Evolutionary conservation across 2,888 invertebrate species (phyloP), one percentile per base, ranked within the genome.

Genomic region (Drosophila tripunctata): DNA sequence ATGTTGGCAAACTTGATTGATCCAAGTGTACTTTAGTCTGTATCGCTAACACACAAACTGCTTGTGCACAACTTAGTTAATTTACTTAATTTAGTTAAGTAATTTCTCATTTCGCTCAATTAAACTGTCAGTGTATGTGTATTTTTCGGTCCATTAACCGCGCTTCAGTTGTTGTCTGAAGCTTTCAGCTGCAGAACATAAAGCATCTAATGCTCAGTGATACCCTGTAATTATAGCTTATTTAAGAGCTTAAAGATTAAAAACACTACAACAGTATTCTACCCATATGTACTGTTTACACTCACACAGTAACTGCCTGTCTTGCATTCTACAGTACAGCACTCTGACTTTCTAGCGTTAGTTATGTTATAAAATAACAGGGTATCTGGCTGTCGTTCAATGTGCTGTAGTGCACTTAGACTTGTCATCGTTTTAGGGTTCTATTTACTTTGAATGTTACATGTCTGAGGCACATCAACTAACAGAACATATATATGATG

Each of bases 371-470:
- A n/a, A n/a, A n/a, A 8, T 10, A 12, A 15, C 19, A 33, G 48
- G 48, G 48, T 19, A 50, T 12, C 7, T 8, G 3, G 1, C 3
- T 3, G 17, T n/a, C 36, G 36, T 24, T 35, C 48, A 12, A 12
- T 0, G 17, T 36, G 4, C n/a, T 0, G 1, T 4, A 12, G 15
- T 4, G 17, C 4, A 24, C 24, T 15, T 6, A 2, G 36, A 50
- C 48, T 36, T 50, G 48, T 50, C 48, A 50, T 50, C 17, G 22
- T 54, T 52, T 40, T 38, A 38, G 30, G 44, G 60, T 44, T 36
- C 44, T 44, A 41, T 38, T 30, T 40, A 14, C n/a, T 35, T 43
- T 43, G 19, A 7, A 27, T 52, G 31, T 63, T 22, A 31, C 50
- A 47, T 43, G 47, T 24, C 31, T 56, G 31, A 22, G 50, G 41